A percentile compares a stretch with the other conserved stretches of the same genome.
Evolutionary conservation across 2,797 vertebrate genomes (phyloP).

Genomic region (Manis pentadactyla): DNA sequence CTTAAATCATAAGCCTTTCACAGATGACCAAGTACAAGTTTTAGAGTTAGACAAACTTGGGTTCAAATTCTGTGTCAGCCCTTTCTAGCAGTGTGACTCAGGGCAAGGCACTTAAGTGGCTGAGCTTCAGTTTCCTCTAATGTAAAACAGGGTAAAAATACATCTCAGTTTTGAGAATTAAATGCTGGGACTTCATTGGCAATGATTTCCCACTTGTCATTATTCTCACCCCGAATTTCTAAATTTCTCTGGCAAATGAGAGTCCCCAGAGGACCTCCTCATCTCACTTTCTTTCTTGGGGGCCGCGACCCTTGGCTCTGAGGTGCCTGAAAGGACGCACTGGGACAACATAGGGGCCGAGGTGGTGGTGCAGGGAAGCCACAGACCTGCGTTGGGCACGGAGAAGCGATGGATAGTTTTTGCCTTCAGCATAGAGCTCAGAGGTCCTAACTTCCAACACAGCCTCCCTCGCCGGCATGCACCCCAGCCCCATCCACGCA

Average conservation of each 20-base stretch:
- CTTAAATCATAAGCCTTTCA: background rate
- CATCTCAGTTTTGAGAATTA: background rate
- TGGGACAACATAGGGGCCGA: background rate
- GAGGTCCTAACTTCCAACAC: background rate
- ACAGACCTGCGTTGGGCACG: rapidly evolving
- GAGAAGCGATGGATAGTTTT: rapidly evolving
- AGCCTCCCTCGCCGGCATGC: background rate
- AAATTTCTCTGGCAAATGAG: background rate
- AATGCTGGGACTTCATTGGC: background rate
- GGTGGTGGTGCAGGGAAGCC: background rate
- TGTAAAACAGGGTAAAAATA: background rate
- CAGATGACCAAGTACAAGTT: background rate
- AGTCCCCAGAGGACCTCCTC: background rate
- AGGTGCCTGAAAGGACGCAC: background rate
- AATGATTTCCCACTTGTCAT: background rate
- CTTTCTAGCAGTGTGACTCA: background rate
- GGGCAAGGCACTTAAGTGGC: no score
- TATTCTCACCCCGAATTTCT: background rate
- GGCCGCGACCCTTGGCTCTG: background rate
- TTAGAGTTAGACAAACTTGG: background rate
- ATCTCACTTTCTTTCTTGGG: background rate
- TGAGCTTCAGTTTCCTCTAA: background rate
- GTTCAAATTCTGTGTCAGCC: background rate
- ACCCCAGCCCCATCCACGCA: background rate
- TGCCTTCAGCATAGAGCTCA: background rate